Evolutionary conservation across 2,113 vertebrate species (phyloP).

Genomic region (Gallinago jamesoni): DNA sequence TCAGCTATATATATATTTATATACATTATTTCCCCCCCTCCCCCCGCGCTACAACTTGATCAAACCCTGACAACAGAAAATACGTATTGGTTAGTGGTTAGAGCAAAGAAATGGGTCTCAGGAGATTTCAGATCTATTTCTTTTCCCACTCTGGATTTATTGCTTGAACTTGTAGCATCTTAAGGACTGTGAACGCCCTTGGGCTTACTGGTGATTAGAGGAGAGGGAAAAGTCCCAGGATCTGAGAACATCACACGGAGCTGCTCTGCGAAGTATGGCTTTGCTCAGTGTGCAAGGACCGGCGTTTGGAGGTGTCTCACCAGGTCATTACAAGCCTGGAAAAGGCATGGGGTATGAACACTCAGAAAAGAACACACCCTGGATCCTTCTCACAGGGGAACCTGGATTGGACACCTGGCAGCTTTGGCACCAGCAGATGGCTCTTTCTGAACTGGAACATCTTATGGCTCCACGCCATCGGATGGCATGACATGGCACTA

Average conservation of each 20-base stretch:
- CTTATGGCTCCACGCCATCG: neutral
- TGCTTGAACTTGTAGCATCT: neutral
- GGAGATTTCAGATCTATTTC: neutral
- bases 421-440: neutral
- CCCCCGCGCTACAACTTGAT: neutral
- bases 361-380: neutral
- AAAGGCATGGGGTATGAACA: neutral
- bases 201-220: neutral
- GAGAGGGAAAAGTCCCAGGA: neutral
- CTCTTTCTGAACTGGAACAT: neutral
- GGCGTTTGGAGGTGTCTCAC: neutral
- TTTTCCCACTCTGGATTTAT: neutral
- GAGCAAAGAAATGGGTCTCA: neutral
- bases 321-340: neutral
- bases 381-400: neutral
- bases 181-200: neutral
- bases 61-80: neutral
- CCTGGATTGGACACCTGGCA: neutral
- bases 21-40: accelerated
- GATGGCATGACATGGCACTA: neutral
- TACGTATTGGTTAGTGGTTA: neutral
- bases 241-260: neutral
- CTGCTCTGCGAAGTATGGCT: neutral
- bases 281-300: neutral
- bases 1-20: neutral